A percentile compares a stretch with the other conserved stretches of the same genome.
Evolutionary conservation across 1,140 invertebrate species (phyloP).

Genomic region (Meloidogyne chitwoodi): DNA sequence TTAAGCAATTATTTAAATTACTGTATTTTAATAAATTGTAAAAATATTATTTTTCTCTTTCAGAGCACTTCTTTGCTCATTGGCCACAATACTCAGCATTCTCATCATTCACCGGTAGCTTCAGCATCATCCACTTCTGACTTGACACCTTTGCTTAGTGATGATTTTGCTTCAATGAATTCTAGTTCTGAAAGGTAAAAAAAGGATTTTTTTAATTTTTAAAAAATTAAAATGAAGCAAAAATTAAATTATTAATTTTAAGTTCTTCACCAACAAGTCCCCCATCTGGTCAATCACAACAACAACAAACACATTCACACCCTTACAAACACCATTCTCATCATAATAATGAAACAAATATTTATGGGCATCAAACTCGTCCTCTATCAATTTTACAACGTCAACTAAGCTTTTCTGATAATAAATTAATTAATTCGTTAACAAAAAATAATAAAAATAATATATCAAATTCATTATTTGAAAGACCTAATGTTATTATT

Average conservation of each 20-base stretch:
- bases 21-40: not conserved
- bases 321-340: not conserved
- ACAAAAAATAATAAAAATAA: not conserved
- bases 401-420: not conserved
- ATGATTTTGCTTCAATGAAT: slow-evolving; percentile 22
- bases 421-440: not conserved
- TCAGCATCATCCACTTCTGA: slow-evolving; percentile 35
- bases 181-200: slow-evolving; percentile 27
- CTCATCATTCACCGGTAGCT: slow-evolving; percentile 30
- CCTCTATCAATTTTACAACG: not conserved
- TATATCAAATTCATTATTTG: slow-evolving; percentile 22
- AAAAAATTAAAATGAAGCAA: not conserved
- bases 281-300: slow-evolving; percentile 10
- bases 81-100: slow-evolving; percentile 2
- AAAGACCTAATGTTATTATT: slow-evolving; percentile 38
- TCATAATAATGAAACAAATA: not conserved
- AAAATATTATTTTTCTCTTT: not conserved
- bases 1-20: not conserved
- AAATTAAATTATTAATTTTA: no score
- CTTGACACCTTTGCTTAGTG: slow-evolving; percentile 24
- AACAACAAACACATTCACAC: slow-evolving; percentile 8
- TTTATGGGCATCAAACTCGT: not conserved
- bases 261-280: slow-evolving; percentile 34
- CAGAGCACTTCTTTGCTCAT: not conserved
- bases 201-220: not conserved